Base-by-base conservation (phyloP, 2,113 vertebrate species). In the Maccullochella peelii region DNA sequence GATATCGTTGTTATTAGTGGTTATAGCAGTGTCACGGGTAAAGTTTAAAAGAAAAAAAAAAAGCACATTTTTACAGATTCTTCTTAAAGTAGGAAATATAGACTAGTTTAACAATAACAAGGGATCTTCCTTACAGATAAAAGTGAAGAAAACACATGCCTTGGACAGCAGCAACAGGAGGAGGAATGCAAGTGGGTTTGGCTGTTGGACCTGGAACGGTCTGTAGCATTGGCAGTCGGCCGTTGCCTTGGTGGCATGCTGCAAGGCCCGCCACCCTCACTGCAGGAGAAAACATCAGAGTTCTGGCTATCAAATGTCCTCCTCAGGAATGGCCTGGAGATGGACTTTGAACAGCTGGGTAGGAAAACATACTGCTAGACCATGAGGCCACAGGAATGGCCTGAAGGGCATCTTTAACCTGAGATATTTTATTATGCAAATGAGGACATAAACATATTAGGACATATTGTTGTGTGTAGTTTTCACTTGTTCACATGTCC, bases 211-310 rank as follows among this genome's bases (percentile, higher is more conserved):
- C 85, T 96, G 87, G 96, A 96, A 49, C 93, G 96, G 18, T 94
- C 96, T 7, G 94, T 96, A 6, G 95, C 95, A 0, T 82, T 96
- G 88, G 92, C 93, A 23, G 94, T 96, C 16, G 96, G 96, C 27
- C 94, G 94, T 18, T 96, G 96, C 82, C 95, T 96, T 3, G 93
- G 96, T 58, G 95, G 94, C 62, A 96, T 96, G 96, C 82, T 96
- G 74, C 95, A 96, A 79, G 96, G 96, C 33, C 92, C 92, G 3
- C 89, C 94, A 0, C 79, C 88, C 23, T 95, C 95, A 8, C 73
- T 88, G 36, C 94, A 95, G 74, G 96, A 96, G 92, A 95, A 91
- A 73, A 88, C 82, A 0, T 93, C 95, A 33, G 95, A 95, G 63
- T 91, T 93, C 86, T 96, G 96, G 96, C 90, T 96, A 75, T 93